Evolutionary conservation across 1,140 invertebrate species (phyloP), one percentile per base, ranked within the genome.

Genomic region (Aradophagus sp.): DNA sequence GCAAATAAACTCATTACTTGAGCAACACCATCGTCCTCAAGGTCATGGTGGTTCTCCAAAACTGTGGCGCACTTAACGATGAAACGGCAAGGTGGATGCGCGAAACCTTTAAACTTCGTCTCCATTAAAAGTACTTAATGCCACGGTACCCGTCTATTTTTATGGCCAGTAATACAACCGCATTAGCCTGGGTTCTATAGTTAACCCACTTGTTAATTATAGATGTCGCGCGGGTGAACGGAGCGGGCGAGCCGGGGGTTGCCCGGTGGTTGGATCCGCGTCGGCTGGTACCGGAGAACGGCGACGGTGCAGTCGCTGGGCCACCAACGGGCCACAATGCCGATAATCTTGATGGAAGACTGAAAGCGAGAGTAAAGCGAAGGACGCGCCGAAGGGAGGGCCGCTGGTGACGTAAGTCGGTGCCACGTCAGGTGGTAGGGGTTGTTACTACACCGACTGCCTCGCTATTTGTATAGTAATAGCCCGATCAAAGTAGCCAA

Each of bases 401-500:
- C 32, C 39, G 44, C 29, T 67, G 56, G 53, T 80, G 78, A 80
- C 79, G 77, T 70, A 75, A 74, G 72, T 29, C 35, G 11, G 34
- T 11, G 71, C n/a, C 31, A 66, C 16, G 50, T 44, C 38, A 48
- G 15, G 45, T 58, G 44, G 45, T 55, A 68, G 65, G 61, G 67
- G 74, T 59, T 71, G 65, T 35, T 74, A 39, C 11, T 66, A 45
- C 55, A 41, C 44, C 58, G 45, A 52, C 56, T 69, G 53, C 66
- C 39, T 56, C 41, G 62, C 50, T 53, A 56, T 66, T 72, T 75
- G 59, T 65, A 48, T 52, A 41, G 58, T 58, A 65, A 65, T 63
- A 53, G 45, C 44, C 69, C 42, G 66, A 53, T 68, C 55, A 48
- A 71, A 65, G 80, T 83, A 83, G 80, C 81, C 81, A 82, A 73